Evolutionary conservation across 2,113 vertebrate genomes (phyloP).

Genomic region (Rhinolophus sinicus): DNA sequence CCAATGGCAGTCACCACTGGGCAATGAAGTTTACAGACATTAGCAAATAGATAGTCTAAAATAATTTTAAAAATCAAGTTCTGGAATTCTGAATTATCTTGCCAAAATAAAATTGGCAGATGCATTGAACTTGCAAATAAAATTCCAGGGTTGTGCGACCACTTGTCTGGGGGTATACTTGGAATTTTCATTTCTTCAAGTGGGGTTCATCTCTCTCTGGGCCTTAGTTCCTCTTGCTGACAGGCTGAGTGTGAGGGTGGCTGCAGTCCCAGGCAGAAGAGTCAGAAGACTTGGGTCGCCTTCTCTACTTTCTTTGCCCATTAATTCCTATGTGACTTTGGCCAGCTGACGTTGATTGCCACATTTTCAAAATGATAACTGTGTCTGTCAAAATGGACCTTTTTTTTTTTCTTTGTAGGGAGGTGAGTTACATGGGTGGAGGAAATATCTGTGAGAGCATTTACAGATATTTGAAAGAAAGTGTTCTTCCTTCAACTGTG

Average conservation of each 20-base stretch:
- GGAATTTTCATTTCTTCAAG: neutral
- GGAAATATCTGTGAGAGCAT: neutral
- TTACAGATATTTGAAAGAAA: neutral
- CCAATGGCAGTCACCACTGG: neutral
- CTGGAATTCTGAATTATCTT: neutral
- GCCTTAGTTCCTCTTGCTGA: neutral
- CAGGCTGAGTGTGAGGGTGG: rapidly evolving
- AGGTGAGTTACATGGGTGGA: neutral
- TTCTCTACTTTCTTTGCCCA: neutral
- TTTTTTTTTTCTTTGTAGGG: neutral
- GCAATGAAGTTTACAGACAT: neutral
- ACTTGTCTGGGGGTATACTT: neutral
- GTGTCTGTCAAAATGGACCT: neutral
- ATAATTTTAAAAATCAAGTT: neutral
- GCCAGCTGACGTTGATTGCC: neutral
- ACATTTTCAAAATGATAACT: neutral
- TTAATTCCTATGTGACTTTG: neutral
- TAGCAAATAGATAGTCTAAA: neutral
- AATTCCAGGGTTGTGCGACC: rapidly evolving
- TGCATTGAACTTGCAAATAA: neutral
- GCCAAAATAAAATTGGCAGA: neutral
- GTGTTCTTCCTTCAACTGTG: neutral
- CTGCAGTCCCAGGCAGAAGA: too few relatives aligned
- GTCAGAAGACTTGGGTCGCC: neutral
- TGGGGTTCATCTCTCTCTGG: neutral